Percentiles rank a stretch among this genome's conserved stretches.
Evolutionary conservation across 2,888 invertebrate genomes (phyloP).

Genomic region (Patella depressa): DNA sequence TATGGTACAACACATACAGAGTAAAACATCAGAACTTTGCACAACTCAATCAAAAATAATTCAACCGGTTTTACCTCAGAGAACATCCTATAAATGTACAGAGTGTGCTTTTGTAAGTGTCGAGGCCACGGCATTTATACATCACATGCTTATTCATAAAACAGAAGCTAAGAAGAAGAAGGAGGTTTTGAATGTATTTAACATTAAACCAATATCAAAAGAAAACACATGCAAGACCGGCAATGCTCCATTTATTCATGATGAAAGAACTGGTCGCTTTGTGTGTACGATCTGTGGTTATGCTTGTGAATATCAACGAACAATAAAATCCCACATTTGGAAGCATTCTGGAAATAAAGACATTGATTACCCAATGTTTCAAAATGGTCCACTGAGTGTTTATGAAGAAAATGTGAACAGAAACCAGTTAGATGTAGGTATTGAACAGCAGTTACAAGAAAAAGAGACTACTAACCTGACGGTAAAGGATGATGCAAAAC

Average conservation of each 20-base stretch:
- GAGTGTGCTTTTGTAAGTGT: constrained; percentile 58
- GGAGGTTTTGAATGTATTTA: constrained; percentile 8
- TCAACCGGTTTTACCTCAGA: constrained; percentile 32
- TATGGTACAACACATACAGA: constrained; percentile 58
- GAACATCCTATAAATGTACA: constrained; percentile 53
- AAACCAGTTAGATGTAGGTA: background rate
- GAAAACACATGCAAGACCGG: constrained; percentile 37
- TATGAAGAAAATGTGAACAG: constrained; percentile 50
- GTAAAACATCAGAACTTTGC: background rate
- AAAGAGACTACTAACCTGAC: constrained; percentile 13
- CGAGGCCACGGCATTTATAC: constrained; percentile 58
- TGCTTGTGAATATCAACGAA: constrained; percentile 67
- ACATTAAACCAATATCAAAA: constrained; percentile 37
- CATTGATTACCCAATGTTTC: constrained; percentile 69
- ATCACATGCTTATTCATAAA: constrained; percentile 59
- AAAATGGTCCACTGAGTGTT: constrained; percentile 67
- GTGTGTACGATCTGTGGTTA: constrained; percentile 68
- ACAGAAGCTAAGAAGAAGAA: constrained; percentile 26
- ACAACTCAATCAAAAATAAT: constrained; percentile 35
- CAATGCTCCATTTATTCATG: constrained; percentile 50
- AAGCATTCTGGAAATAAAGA: constrained; percentile 69
- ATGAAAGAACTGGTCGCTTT: constrained; percentile 55
- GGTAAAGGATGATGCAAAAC: constrained; percentile 2
- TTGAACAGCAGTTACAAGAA: background rate
- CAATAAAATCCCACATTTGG: constrained; percentile 70